A percentile compares a stretch with the other conserved stretches of the same genome.
Conservation (phyloP, 2,113 vertebrate genomes). For the Anarhynchus alexandrinus region DNA sequence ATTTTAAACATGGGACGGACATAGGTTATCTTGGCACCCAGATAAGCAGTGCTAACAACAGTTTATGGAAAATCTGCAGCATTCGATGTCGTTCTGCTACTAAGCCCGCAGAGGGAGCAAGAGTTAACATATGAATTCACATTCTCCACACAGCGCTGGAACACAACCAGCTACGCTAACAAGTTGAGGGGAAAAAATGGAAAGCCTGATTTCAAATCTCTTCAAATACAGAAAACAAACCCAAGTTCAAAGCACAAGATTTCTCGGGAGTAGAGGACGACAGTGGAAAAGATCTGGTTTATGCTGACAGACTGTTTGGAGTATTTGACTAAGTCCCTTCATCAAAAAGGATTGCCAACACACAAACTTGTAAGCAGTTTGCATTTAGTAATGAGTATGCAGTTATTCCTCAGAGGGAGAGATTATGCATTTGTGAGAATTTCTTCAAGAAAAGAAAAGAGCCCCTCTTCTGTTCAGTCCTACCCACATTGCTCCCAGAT, state of each 20-base stretch:
- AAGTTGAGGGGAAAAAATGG: not conserved
- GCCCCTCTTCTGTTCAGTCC: not conserved
- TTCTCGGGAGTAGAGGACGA: fast-evolving
- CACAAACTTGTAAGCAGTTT: not conserved
- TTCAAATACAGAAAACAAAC: not conserved
- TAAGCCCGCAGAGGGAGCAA: conserved; percentile 47
- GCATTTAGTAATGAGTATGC: fast-evolving
- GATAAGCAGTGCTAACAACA: not conserved
- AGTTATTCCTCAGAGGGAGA: not conserved
- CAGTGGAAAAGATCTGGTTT: not conserved
- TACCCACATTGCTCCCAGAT: not conserved
- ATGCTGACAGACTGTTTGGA: fast-evolving
- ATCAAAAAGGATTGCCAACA: fast-evolving
- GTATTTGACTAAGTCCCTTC: fast-evolving
- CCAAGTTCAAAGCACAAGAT: not conserved
- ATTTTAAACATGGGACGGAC: fast-evolving
- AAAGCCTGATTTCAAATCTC: not conserved
- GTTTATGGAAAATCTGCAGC: not conserved
- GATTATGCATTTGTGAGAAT: fast-evolving
- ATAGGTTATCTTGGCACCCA: not conserved
- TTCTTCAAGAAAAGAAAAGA: not conserved
- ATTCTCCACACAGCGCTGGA: too few relatives aligned
- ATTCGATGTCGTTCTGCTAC: not conserved
- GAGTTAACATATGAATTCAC: not conserved
- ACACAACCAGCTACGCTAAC: fast-evolving